Evolutionary conservation across 2,113 vertebrate genomes (phyloP), one percentile per base, ranked within the genome.

Genomic region (Ptilorrhoa leucosticta): DNA sequence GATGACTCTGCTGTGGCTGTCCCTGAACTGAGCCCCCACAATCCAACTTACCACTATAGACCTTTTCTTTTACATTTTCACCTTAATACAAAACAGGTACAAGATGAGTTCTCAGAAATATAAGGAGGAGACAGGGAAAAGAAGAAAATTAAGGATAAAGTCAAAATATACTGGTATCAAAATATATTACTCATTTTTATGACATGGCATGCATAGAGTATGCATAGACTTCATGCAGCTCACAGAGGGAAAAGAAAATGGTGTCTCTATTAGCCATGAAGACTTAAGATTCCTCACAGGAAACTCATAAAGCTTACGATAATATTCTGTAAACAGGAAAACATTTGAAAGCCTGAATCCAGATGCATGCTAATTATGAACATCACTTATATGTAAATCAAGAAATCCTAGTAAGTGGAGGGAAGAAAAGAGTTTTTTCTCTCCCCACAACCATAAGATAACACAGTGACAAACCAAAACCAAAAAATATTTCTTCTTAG

Each of bases 291-390:
- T 89, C 48, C 54, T 94, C 80, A 76, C 20, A 83, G 31, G 45
- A 70, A 91, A 53, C 48, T 89, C 44, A 77, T 56, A 75, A 93
- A 84, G 39, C 61, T 92, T 79, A 78, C 22, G 23, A 42, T 61
- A 87, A 72, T 63, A 83, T 68, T 47, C 33, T 63, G 44, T 85
- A 90, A 92, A 90, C 51, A 82, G 60, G 73, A 92, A 87, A 94
- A 92, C 11, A 78, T 47, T 66, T 82, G 73, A 87, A 94, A 95
- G 51, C 39, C 77, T 87, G 44, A 75, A 91, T 71, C 44, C 77
- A 66, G 77, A 89, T 54, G 47, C 10, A 3, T 27, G 19, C n/a
- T 80, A 80, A 72, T 90, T 87, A 91, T 50, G 70, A 73, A 73
- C 27, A 80, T 20, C 40, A 73, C 45, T 77, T 65, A 35, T 0